A percentile compares a stretch with the other conserved stretches of the same genome.
phyloP scores from a whole-genome alignment of 2,797 vertebrate genomes.

The Anas bernieri region DNA sequence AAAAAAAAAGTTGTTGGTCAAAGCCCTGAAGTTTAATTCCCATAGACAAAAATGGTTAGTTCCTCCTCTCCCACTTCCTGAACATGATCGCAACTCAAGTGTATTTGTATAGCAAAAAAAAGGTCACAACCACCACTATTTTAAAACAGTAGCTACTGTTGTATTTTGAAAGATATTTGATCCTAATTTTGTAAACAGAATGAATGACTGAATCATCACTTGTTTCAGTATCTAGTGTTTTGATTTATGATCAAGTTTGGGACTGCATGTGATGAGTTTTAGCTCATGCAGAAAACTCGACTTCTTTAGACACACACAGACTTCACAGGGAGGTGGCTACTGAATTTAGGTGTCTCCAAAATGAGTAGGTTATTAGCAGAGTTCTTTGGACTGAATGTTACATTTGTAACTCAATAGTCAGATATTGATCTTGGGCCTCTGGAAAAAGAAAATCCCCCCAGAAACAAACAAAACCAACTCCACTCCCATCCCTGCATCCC shows the following conservation, averaged over 20 bases:
- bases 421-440: not conserved
- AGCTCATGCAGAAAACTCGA: not conserved
- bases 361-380: not conserved
- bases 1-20: not conserved
- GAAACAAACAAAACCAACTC: no score
- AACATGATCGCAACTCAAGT: not conserved
- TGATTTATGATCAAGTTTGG: not conserved
- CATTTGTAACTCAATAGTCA: not conserved
- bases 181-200: not conserved
- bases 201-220: not conserved
- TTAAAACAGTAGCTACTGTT: not conserved
- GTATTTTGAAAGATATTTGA: not conserved
- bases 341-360: not conserved
- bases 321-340: not conserved
- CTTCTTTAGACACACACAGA: not conserved
- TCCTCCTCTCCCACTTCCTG: not conserved
- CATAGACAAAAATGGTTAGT: not conserved
- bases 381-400: not conserved
- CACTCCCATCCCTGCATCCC: rapidly evolving
- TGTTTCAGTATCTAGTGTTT: not conserved
- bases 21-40: not conserved
- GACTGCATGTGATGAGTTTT: not conserved
- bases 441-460: not conserved
- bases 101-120: not conserved
- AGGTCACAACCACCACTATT: not conserved